Evolutionary conservation across 2,797 vertebrate species (phyloP).

Genomic region (Chelonia mydas): DNA sequence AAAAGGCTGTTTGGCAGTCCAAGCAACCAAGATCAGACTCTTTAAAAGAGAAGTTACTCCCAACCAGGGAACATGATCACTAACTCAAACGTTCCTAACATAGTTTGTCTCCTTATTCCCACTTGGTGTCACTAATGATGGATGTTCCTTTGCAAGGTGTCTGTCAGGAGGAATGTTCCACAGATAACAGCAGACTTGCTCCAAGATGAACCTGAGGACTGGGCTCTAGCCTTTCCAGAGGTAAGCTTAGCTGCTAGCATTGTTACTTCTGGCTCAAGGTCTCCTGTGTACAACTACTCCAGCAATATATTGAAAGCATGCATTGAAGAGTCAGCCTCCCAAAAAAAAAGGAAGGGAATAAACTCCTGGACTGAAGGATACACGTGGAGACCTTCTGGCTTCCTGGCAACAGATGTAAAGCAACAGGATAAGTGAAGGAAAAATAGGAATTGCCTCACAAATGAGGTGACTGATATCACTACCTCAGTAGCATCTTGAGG

Average conservation of each 20-base stretch:
- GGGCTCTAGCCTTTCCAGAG: constrained; percentile 50
- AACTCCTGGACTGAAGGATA: not conserved
- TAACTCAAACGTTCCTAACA: not conserved
- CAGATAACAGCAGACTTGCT: not conserved
- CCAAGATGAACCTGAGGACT: constrained; percentile 55
- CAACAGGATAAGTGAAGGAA: not conserved
- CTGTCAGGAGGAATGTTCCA: constrained; percentile 62
- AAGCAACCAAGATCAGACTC: not conserved
- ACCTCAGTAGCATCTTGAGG: not conserved
- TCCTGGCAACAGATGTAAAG: not conserved
- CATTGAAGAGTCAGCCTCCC: not conserved
- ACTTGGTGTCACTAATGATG: accelerated
- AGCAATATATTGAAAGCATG: not conserved
- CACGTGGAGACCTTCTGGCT: not conserved
- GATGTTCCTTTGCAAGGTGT: constrained; percentile 38
- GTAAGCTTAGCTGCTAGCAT: not conserved
- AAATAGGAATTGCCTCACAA: no score
- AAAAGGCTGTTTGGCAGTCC: not conserved
- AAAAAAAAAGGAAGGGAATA: not conserved
- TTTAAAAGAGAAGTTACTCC: no score
- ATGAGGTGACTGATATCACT: no score
- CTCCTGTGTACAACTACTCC: not conserved
- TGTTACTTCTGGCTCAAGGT: not conserved
- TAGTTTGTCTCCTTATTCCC: no score
- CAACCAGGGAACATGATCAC: not conserved